Conservation (phyloP, 2,113 vertebrate genomes). For the Globicephala melas region DNA sequence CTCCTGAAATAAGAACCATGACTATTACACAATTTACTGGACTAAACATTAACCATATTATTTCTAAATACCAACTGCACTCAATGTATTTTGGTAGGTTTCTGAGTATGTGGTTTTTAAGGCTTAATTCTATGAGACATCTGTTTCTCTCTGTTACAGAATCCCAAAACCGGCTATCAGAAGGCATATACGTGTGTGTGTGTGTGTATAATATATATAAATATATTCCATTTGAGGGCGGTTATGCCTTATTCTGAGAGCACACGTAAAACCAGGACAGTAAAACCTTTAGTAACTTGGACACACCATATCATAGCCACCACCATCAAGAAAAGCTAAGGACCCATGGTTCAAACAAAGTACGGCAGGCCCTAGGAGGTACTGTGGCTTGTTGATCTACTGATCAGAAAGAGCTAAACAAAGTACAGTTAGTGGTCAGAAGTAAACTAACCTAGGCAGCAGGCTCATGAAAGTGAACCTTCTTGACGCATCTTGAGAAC, state of each 20-base stretch:
- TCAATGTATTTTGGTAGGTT: background rate
- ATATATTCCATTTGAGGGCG: background rate
- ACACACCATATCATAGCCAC: background rate
- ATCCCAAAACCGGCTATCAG: background rate
- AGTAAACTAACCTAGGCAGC: background rate
- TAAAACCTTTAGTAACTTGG: background rate
- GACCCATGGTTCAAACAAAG: background rate
- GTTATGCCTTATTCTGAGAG: background rate
- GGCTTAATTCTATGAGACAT: slow-evolving; percentile 18
- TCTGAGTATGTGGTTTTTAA: slow-evolving; percentile 15
- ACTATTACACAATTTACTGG: background rate
- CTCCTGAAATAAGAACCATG: background rate
- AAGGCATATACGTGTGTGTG: background rate
- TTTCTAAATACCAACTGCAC: background rate
- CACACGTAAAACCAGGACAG: background rate
- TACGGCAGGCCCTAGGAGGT: background rate
- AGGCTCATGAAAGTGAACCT: background rate
- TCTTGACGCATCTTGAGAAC: background rate
- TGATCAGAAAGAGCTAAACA: background rate
- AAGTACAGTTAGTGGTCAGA: background rate
- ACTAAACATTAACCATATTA: background rate
- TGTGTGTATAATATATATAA: background rate
- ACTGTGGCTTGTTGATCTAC: background rate
- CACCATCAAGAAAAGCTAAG: background rate
- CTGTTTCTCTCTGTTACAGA: background rate